Conservation (phyloP, 1,140 invertebrate genomes). For the Calosoma granatense region DNA sequence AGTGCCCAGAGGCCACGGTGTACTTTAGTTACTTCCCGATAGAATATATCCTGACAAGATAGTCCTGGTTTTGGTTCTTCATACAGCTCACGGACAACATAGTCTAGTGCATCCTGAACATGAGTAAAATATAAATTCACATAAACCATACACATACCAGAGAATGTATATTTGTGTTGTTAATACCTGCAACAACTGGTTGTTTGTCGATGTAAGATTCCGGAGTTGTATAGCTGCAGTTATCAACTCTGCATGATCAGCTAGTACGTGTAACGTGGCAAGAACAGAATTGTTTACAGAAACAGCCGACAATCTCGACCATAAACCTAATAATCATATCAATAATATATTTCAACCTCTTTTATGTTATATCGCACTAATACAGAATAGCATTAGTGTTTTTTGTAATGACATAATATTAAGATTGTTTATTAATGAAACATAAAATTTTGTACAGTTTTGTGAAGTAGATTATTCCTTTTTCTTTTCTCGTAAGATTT, state of each 20-base stretch:
- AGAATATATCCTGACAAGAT: constrained; percentile 61
- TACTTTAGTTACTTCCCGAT: constrained; percentile 50
- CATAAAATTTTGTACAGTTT: no score
- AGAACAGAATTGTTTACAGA: constrained; percentile 45
- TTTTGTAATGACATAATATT: no score
- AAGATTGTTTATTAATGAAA: constrained; percentile 22
- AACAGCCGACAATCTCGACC: constrained; percentile 43
- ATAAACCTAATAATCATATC: background rate
- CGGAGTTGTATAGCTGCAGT: constrained; percentile 60
- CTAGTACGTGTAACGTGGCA: constrained; percentile 54
- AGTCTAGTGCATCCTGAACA: constrained; percentile 40
- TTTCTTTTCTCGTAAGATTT: no score
- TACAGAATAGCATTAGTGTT: no score
- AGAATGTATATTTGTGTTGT: constrained; percentile 15
- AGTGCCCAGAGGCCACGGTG: constrained; percentile 44
- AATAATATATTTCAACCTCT: background rate
- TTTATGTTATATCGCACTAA: no score
- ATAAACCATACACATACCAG: no score
- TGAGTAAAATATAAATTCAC: constrained; percentile 8
- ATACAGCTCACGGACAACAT: constrained; percentile 41
- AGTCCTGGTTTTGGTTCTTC: constrained; percentile 41
- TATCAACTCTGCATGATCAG: constrained; percentile 65
- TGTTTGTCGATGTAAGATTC: constrained; percentile 30
- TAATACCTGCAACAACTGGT: constrained; percentile 35
- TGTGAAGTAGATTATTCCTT: no score